Percentiles rank a stretch among this genome's conserved stretches.
Conservation (phyloP, 2,797 vertebrate genomes). For the Pseudotriccus pelzelni region DNA sequence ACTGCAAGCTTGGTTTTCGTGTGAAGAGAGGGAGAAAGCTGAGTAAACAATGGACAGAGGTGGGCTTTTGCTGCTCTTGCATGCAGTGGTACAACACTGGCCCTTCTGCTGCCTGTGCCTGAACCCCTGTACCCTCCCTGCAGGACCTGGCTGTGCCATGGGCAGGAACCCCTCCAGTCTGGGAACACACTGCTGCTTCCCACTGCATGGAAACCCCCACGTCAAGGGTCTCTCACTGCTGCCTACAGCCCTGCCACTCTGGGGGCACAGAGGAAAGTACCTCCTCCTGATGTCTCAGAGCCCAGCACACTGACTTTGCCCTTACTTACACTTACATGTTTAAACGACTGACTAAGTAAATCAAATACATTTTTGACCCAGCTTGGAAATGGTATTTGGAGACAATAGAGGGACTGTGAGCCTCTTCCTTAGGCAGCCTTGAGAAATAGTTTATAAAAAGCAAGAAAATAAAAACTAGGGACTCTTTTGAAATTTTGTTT, state of each 20-base stretch:
- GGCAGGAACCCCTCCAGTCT: not conserved
- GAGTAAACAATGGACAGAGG: not conserved
- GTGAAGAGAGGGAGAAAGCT: not conserved
- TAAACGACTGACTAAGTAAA: not conserved
- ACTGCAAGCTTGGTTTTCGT: not conserved
- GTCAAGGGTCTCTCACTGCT: accelerated
- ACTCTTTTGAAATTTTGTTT: not conserved
- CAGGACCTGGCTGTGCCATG: accelerated
- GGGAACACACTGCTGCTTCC: not conserved
- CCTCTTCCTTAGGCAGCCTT: not conserved
- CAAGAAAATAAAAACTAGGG: not conserved
- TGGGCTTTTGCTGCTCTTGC: not conserved
- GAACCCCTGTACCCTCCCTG: not conserved
- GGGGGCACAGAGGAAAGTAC: not conserved
- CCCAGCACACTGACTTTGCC: not conserved
- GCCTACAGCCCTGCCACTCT: accelerated
- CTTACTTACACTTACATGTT: not conserved
- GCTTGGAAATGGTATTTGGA: not conserved
- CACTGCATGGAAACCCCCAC: not conserved
- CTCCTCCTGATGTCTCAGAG: not conserved
- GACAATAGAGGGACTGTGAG: not conserved
- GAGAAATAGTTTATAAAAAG: not conserved
- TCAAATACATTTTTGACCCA: not conserved
- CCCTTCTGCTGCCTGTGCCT: not conserved
- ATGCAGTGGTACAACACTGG: not conserved